phyloP scores from a whole-genome alignment of 2,888 invertebrate genomes.

The Chrysolina oricalcia region DNA sequence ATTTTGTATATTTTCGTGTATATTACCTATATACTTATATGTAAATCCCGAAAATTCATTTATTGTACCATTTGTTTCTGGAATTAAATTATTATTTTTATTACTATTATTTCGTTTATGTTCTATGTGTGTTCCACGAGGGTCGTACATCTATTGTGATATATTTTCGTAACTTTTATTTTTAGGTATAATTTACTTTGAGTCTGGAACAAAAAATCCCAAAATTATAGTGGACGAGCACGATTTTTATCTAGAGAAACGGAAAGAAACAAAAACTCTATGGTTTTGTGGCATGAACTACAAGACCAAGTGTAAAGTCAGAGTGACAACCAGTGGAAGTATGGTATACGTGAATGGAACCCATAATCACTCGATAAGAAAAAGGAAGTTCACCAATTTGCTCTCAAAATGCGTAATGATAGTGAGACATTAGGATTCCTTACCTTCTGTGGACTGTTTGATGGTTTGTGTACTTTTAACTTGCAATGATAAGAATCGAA shows the following conservation, averaged over 20 bases:
- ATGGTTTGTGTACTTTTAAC: not conserved
- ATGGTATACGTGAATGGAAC: slow-evolving; percentile 50
- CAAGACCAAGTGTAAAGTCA: slow-evolving; percentile 55
- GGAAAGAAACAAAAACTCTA: slow-evolving; percentile 49
- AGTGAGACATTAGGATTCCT: slow-evolving; percentile 34
- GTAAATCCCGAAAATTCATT: no score
- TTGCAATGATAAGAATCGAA: not conserved
- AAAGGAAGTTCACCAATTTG: slow-evolving; percentile 42
- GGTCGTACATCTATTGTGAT: not conserved
- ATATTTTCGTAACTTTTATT: slow-evolving; percentile 25
- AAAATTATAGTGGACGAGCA: slow-evolving; percentile 59
- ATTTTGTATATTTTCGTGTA: no score
- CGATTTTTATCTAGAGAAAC: slow-evolving; percentile 55
- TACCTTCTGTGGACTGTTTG: not conserved
- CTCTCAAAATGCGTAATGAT: slow-evolving; percentile 56
- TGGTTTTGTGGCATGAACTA: slow-evolving; percentile 58
- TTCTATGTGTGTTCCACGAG: no score
- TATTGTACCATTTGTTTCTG: no score
- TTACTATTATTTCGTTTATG: no score
- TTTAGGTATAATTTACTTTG: slow-evolving; percentile 55
- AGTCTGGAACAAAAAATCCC: slow-evolving; percentile 57
- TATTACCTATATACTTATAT: no score
- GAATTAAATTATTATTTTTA: no score
- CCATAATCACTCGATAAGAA: slow-evolving; percentile 50
- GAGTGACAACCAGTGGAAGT: slow-evolving; percentile 50